Evolutionary conservation across 2,888 invertebrate species (phyloP).

Genomic region (Antheraea assamensis): DNA sequence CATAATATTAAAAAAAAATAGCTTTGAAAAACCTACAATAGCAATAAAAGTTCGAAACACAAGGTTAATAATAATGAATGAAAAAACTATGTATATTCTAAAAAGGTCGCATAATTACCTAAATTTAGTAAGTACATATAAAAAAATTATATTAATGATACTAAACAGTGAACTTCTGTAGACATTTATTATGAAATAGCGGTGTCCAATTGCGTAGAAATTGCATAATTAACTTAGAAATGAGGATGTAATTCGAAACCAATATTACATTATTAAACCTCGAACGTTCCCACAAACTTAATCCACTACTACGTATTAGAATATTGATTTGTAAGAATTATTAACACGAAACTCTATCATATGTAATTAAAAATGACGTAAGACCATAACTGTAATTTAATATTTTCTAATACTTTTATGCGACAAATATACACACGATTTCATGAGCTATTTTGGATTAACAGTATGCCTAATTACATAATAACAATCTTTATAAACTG

Average conservation of each 20-base stretch:
- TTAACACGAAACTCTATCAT: no score
- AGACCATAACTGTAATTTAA: background rate
- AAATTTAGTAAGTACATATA: no score
- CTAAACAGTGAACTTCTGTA: background rate
- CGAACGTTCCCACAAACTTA: conserved; percentile 22
- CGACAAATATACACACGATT: background rate
- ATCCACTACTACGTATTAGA: conserved; percentile 1
- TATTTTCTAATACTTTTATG: background rate
- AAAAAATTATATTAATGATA: background rate
- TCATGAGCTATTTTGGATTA: background rate
- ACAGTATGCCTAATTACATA: background rate
- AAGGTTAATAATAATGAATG: no score
- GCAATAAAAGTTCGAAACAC: no score
- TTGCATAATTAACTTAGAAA: conserved; percentile 15
- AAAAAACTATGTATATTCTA: no score
- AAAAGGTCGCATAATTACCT: no score
- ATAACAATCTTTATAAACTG: background rate
- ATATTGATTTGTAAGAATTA: background rate
- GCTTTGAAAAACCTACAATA: background rate
- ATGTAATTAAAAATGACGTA: background rate
- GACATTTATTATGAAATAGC: conserved; percentile 7
- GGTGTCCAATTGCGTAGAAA: background rate
- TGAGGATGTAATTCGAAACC: conserved; percentile 17
- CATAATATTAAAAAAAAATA: background rate
- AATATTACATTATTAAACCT: conserved; percentile 15